A percentile compares a stretch with the other conserved stretches of the same genome.
Conservation (phyloP, 2,888 invertebrate species). For the Leptura quadrifasciata region DNA sequence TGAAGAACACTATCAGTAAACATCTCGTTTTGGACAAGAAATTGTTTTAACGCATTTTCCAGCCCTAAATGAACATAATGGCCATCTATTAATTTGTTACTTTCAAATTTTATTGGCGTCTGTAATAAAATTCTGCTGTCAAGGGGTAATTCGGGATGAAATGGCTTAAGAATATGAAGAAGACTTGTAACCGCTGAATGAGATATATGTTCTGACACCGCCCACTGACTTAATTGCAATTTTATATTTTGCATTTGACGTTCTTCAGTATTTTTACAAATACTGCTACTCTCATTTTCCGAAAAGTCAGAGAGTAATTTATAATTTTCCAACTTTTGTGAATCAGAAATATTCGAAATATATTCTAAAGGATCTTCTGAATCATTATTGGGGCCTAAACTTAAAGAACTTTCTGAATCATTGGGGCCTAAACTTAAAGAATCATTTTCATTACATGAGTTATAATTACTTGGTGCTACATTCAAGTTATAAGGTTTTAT, state of each 20-base stretch:
- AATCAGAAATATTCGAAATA: too few species aligned
- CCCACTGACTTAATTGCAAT: conserved; percentile 17
- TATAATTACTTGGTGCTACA: too few species aligned
- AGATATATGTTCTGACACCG: conserved; percentile 32
- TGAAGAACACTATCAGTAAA: background rate
- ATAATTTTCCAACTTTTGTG: too few species aligned
- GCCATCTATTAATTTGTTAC: conserved; percentile 26
- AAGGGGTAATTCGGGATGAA: conserved; percentile 48
- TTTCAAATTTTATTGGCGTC: conserved; percentile 31
- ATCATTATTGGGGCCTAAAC: too few species aligned
- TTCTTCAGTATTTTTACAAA: too few species aligned
- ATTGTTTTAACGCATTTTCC: conserved; percentile 19
- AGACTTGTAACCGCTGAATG: conserved; percentile 43
- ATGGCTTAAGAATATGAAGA: conserved; percentile 43
- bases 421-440: too few species aligned
- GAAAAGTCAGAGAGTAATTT: too few species aligned
- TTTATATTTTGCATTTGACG: conserved; percentile 17
- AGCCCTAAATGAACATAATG: conserved; percentile 40
- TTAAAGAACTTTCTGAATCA: too few species aligned
- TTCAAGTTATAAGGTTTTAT: too few species aligned
- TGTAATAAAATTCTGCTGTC: conserved; percentile 45
- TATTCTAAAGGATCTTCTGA: too few species aligned
- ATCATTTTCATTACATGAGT: too few species aligned
- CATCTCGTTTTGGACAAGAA: conserved; percentile 23
- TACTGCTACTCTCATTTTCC: too few species aligned